These are phyloP conservation scores for Zaprionus gabonicus DNA, from an alignment of 1,140 invertebrate species.

Conservation along the genomic window DNA sequence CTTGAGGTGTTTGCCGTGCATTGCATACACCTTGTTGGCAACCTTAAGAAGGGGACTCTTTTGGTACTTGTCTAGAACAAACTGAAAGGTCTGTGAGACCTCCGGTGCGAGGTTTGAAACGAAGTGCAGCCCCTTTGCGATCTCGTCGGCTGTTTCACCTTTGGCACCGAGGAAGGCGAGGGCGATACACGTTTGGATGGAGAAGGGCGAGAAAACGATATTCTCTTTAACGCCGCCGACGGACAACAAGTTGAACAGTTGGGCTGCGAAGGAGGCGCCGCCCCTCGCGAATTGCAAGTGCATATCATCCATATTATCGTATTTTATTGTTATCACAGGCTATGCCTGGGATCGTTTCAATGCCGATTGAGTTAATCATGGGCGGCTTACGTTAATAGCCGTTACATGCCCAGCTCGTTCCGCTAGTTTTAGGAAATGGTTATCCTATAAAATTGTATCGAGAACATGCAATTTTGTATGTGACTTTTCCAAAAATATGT, in stretches of 20 bases:
- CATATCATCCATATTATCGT: conserved; percentile 28
- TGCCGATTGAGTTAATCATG: too few relatives aligned
- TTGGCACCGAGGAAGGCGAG: conserved; percentile 86
- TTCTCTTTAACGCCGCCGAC: conserved; percentile 74
- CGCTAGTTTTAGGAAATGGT: background rate
- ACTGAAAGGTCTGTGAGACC: conserved; percentile 68
- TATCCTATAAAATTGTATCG: background rate
- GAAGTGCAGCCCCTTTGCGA: conserved; percentile 84
- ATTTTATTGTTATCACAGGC: too few relatives aligned
- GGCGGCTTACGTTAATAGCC: too few relatives aligned
- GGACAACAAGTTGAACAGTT: conserved; percentile 66
- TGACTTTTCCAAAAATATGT: too few relatives aligned
- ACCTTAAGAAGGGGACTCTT: conserved; percentile 85
- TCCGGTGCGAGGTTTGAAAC: conserved; percentile 61
- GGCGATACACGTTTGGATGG: conserved; percentile 84
- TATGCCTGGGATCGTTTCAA: too few relatives aligned
- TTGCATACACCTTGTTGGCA: conserved; percentile 87
- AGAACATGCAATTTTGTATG: background rate
- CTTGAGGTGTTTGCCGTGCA: conserved; percentile 84
- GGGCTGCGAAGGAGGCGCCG: conserved; percentile 29
- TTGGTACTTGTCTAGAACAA: conserved; percentile 81
- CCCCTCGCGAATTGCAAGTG: too few relatives aligned
- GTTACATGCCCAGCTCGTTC: background rate
- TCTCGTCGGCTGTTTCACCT: conserved; percentile 86
- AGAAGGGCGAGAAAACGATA: conserved; percentile 85